A percentile compares a stretch with the other conserved stretches of the same genome.
Conservation (phyloP, 2,113 vertebrate genomes). For the Xenus cinereus region DNA sequence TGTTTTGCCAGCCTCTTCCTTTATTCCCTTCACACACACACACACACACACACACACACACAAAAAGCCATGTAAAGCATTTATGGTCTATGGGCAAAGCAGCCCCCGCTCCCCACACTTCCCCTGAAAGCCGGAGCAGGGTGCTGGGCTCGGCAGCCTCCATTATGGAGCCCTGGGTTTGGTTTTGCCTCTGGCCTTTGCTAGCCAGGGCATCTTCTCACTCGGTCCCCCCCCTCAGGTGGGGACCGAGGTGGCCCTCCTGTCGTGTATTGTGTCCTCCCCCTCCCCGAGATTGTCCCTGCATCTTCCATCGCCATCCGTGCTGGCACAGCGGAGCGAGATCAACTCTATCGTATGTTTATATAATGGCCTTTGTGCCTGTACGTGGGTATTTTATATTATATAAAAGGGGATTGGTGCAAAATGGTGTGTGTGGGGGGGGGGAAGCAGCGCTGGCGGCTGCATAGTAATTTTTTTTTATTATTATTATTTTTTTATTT, state of each 20-base stretch:
- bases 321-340: neutral
- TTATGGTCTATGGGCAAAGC: neutral
- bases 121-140: neutral
- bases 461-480: neutral
- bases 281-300: neutral
- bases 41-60: neutral
- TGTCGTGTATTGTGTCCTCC: neutral
- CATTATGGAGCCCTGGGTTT: neutral
- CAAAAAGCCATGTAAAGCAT: neutral
- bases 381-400: slow-evolving; percentile 70
- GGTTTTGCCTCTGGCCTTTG: neutral
- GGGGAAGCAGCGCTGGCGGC: neutral
- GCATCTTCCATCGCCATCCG: neutral
- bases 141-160: slow-evolving; percentile 20
- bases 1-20: neutral
- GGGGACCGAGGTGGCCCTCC: neutral
- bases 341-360: neutral
- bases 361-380: slow-evolving; percentile 69
- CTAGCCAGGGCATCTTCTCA: neutral
- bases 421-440: slow-evolving; percentile 38
- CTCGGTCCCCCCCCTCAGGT: neutral
- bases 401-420: slow-evolving; percentile 68
- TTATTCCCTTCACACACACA: neutral
- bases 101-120: neutral
- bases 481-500: neutral